These are phyloP conservation scores for Stichodactyla mertensii DNA, from an alignment of 64 coral and sea anemone genomes.

Conservation along the genomic window DNA sequence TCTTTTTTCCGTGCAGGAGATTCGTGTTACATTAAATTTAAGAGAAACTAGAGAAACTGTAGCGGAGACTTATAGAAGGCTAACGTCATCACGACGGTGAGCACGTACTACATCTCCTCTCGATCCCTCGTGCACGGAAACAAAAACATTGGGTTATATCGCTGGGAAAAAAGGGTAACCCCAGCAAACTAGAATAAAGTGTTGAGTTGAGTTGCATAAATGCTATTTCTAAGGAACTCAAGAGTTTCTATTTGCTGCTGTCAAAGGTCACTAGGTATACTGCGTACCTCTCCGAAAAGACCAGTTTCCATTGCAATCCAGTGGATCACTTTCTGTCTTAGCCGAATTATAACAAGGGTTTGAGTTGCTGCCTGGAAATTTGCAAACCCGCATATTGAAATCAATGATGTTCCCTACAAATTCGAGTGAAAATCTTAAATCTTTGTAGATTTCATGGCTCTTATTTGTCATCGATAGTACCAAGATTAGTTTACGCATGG, in stretches of 20 bases:
- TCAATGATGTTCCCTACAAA: neutral
- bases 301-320: neutral
- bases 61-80: neutral
- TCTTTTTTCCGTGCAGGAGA: neutral
- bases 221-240: conserved; percentile 1
- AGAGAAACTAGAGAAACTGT: neutral
- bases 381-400: neutral
- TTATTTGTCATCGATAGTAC: neutral
- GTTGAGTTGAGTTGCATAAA: neutral
- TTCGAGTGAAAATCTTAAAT: neutral
- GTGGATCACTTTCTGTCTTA: neutral
- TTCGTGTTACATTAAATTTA: neutral
- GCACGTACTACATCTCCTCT: conserved; percentile 20
- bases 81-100: conserved; percentile 10
- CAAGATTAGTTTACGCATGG: conserved; percentile 9
- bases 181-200: neutral
- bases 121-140: conserved; percentile 34
- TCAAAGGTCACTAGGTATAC: conserved; percentile 19
- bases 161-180: neutral
- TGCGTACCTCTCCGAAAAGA: neutral
- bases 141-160: neutral
- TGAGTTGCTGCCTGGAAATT: neutral
- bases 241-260: conserved; percentile 15
- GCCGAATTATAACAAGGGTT: neutral
- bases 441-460: conserved; percentile 3